These are phyloP conservation scores for Grus americana DNA, from an alignment of 2,113 vertebrate genomes.

Conservation along the genomic window DNA sequence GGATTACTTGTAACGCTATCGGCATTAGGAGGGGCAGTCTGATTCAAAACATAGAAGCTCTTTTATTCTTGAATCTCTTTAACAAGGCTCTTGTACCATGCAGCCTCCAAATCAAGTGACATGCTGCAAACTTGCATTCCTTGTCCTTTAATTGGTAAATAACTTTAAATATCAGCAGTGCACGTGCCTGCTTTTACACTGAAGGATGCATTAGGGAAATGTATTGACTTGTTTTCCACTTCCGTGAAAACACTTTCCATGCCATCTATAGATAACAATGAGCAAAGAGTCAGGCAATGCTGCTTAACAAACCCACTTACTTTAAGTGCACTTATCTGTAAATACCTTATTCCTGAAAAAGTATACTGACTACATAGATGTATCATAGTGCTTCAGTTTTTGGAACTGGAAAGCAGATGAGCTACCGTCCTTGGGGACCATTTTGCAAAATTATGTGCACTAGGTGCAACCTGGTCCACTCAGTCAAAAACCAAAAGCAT, in stretches of 20 bases:
- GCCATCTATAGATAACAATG: neutral
- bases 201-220: neutral
- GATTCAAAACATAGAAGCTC: neutral
- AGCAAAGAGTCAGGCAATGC: neutral
- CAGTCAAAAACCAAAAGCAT: neutral
- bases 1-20: neutral
- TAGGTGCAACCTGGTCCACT: neutral
- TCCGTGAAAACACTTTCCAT: neutral
- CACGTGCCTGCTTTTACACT: neutral
- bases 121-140: neutral
- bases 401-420: neutral
- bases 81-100: neutral
- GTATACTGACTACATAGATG: neutral
- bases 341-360: slow-evolving; percentile 2
- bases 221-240: neutral
- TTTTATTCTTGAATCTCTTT: neutral
- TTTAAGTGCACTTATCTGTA: slow-evolving; percentile 21
- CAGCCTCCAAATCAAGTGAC: neutral
- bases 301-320: slow-evolving; percentile 18
- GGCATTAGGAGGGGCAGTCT: neutral
- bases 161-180: neutral
- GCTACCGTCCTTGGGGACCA: neutral
- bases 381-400: neutral
- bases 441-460: neutral
- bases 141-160: neutral